These are phyloP conservation scores for Amblyornis subalaris DNA, from an alignment of 2,113 vertebrate species.

Conservation along the genomic window DNA sequence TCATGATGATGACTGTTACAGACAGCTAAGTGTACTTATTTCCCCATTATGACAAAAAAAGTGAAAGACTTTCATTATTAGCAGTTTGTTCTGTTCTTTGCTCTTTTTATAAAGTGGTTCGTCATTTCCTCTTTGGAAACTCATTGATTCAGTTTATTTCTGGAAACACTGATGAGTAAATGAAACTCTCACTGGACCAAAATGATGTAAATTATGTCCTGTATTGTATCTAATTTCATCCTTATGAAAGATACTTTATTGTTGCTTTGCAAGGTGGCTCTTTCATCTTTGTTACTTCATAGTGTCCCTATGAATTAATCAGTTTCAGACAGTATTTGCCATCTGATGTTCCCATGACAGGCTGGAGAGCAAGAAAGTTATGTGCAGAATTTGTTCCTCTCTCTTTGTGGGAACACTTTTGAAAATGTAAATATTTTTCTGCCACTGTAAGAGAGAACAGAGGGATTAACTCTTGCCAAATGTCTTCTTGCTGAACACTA, in stretches of 20 bases:
- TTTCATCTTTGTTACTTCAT: neutral
- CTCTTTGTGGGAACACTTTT: neutral
- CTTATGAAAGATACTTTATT: neutral
- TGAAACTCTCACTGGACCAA: neutral
- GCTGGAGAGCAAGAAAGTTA: neutral
- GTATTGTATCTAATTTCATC: neutral
- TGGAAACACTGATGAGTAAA: neutral
- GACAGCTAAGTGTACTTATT: neutral
- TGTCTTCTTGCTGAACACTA: neutral
- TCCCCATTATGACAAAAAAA: neutral
- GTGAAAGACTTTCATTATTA: neutral
- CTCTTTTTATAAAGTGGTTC: neutral
- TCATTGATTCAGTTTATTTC: neutral
- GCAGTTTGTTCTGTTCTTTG: neutral
- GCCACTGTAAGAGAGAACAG: neutral
- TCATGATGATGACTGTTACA: rapidly evolving
- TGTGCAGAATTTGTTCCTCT: neutral
- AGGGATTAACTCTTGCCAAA: neutral
- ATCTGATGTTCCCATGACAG: neutral
- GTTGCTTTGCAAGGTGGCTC: neutral
- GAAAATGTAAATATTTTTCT: constrained; percentile 11
- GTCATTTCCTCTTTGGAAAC: neutral
- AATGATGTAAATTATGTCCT: neutral
- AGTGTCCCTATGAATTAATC: neutral
- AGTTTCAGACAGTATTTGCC: neutral